Percentiles rank a stretch among this genome's conserved stretches.
Evolutionary conservation across 2,888 invertebrate species (phyloP).

Genomic region (Gastracanthus pulcherrimus): DNA sequence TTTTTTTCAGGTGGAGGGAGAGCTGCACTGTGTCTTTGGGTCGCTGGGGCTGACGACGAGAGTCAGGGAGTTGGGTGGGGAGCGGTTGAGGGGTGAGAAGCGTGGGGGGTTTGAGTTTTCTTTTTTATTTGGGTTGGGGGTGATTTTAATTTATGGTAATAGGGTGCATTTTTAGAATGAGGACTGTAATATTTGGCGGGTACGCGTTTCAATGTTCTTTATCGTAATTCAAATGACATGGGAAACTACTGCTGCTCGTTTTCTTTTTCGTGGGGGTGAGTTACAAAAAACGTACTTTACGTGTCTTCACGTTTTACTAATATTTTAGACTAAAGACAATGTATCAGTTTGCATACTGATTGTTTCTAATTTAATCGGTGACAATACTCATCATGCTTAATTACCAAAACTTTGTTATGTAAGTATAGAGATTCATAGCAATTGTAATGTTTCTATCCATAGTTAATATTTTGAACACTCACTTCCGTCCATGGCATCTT

Average conservation of each 20-base stretch:
- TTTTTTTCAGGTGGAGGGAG: not conserved
- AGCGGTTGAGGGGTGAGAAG: not conserved
- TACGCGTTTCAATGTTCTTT: not conserved
- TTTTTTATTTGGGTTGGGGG: too few relatives aligned
- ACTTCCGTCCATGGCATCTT: too few relatives aligned
- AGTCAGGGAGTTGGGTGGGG: not conserved
- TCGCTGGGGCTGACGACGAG: not conserved
- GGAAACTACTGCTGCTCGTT: not conserved
- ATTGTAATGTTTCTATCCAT: too few relatives aligned
- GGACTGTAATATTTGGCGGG: not conserved
- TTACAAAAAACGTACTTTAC: too few relatives aligned
- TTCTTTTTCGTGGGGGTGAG: not conserved
- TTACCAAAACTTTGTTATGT: too few relatives aligned
- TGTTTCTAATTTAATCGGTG: too few relatives aligned
- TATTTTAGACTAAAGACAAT: too few relatives aligned
- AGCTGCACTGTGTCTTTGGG: not conserved
- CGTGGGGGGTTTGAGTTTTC: not conserved
- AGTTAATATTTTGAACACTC: too few relatives aligned
- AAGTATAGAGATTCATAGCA: too few relatives aligned
- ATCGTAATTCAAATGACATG: not conserved
- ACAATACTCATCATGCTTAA: too few relatives aligned
- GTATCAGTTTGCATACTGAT: too few relatives aligned
- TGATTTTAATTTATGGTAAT: not conserved
- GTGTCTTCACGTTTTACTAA: too few relatives aligned
- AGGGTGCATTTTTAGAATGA: not conserved